phyloP scores from a whole-genome alignment of 2,113 vertebrate species.

The Myrmecobius fasciatus region DNA sequence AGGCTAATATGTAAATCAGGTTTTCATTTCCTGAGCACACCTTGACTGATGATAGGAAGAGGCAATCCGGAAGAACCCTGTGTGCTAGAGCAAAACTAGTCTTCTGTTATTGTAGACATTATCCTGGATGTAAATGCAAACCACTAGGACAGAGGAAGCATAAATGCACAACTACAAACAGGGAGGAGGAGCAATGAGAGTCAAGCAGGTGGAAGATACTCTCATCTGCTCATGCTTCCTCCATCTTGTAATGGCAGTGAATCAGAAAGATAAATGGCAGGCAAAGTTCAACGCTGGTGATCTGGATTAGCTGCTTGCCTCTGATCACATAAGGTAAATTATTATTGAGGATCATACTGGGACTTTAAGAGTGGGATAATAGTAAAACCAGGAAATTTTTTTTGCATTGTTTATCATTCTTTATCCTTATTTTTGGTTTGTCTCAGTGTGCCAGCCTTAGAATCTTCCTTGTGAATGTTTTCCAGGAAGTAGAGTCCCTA shows the following conservation, averaged over 20 bases:
- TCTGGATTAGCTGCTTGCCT: neutral
- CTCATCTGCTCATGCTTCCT: neutral
- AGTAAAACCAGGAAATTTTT: neutral
- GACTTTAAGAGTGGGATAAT: neutral
- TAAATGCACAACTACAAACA: neutral
- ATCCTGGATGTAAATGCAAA: neutral
- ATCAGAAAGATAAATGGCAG: neutral
- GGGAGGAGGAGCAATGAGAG: neutral
- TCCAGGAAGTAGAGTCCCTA: neutral
- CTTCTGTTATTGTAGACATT: neutral
- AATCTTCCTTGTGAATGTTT: neutral
- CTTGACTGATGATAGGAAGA: constrained; percentile 27
- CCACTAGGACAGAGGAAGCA: neutral
- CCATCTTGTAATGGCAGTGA: neutral
- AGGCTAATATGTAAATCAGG: constrained; percentile 33
- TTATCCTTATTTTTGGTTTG: neutral
- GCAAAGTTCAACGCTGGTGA: neutral
- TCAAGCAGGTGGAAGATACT: neutral
- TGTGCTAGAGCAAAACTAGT: constrained; percentile 39
- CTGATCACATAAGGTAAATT: neutral
- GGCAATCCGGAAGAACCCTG: constrained; percentile 27
- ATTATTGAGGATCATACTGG: neutral
- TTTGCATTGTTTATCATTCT: neutral
- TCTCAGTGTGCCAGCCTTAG: neutral
- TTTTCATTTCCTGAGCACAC: neutral